A percentile compares a stretch with the other conserved stretches of the same genome.
phyloP scores from a whole-genome alignment of 2,113 vertebrate genomes.

The Neopipo cinnamomea region DNA sequence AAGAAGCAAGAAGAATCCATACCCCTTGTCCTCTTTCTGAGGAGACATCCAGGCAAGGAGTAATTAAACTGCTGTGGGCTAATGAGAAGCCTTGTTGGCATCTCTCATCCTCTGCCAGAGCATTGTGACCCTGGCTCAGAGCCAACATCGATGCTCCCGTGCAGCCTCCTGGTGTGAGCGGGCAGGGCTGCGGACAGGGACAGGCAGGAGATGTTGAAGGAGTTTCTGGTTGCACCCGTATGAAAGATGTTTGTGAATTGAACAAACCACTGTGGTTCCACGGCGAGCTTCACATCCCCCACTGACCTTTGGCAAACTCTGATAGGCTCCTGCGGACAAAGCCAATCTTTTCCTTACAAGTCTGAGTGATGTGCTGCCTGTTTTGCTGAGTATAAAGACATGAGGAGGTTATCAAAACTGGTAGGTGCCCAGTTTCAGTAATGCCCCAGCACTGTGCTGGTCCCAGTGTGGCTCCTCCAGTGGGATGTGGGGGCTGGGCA shows the following conservation, averaged over 20 bases:
- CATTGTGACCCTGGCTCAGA: fast-evolving
- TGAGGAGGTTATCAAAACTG: background rate
- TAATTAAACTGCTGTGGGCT: background rate
- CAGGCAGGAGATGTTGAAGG: background rate
- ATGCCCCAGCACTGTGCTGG: background rate
- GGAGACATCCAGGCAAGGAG: background rate
- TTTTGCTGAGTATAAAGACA: background rate
- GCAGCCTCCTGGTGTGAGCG: fast-evolving
- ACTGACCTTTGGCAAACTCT: background rate
- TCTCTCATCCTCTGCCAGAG: background rate
- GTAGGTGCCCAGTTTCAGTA: fast-evolving
- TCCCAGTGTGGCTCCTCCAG: background rate
- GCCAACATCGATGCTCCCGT: background rate
- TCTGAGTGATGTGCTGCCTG: background rate
- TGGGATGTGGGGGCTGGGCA: background rate
- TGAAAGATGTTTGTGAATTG: fast-evolving
- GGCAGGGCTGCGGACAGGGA: background rate
- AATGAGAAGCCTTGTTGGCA: background rate
- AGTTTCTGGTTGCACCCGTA: background rate
- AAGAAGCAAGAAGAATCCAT: background rate
- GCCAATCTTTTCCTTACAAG: background rate
- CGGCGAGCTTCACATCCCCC: background rate
- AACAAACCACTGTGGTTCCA: fast-evolving
- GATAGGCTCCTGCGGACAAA: background rate
- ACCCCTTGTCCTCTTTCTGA: background rate